These are phyloP conservation scores for Melieria crassipennis DNA, from an alignment of 2,888 invertebrate species.

Conservation along the genomic window DNA sequence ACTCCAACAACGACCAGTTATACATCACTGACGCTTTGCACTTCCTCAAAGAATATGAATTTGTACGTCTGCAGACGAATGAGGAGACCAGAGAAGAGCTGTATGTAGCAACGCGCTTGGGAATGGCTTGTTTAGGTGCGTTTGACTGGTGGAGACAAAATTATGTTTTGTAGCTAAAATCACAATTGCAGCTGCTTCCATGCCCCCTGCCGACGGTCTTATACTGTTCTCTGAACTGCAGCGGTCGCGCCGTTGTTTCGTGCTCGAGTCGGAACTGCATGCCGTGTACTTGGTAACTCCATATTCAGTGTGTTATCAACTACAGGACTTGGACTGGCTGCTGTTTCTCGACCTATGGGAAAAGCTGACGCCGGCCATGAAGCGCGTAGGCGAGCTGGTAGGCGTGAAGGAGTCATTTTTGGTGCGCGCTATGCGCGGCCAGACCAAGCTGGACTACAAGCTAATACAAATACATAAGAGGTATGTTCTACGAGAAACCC, in stretches of 20 bases:
- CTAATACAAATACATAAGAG: conserved; percentile 74
- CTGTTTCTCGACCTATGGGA: conserved; percentile 85
- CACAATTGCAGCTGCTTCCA: conserved; percentile 74
- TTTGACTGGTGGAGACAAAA: not conserved
- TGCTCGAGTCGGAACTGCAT: conserved; percentile 93
- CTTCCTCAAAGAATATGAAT: conserved; percentile 82
- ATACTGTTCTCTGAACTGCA: conserved; percentile 89
- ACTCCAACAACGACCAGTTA: conserved; percentile 21
- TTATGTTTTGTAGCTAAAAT: not conserved
- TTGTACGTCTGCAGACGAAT: conserved; percentile 74
- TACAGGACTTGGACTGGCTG: conserved; percentile 83
- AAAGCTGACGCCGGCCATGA: conserved; percentile 79
- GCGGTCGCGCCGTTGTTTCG: conserved; percentile 88
- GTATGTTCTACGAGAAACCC: conserved; percentile 56
- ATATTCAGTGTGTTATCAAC: conserved; percentile 82
- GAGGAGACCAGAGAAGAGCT: conserved; percentile 65
- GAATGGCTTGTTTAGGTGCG: conserved; percentile 83
- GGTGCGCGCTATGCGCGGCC: conserved; percentile 78
- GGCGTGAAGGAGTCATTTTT: conserved; percentile 90
- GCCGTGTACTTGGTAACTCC: conserved; percentile 96
- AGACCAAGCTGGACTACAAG: conserved; percentile 69
- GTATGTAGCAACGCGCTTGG: conserved; percentile 85
- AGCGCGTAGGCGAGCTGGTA: conserved; percentile 86
- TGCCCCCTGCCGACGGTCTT: conserved; percentile 94
- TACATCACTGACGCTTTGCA: conserved; percentile 71